phyloP scores from a whole-genome alignment of 1,140 invertebrate species.

The Atopsyche davidsoni region DNA sequence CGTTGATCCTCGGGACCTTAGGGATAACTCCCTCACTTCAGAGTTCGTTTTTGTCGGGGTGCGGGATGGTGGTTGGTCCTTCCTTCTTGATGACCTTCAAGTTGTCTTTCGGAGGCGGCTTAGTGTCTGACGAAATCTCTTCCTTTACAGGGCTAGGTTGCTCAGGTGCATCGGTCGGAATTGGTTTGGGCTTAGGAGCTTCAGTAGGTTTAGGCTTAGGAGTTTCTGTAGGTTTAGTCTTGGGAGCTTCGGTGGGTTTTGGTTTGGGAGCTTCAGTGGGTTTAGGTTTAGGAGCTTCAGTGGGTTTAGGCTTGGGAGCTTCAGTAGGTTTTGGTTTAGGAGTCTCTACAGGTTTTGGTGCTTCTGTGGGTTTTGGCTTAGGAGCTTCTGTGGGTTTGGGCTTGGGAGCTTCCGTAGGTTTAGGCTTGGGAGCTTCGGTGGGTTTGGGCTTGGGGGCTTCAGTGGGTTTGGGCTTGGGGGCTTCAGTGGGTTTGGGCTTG shows the following conservation, averaged over 20 bases:
- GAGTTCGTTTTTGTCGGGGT: constrained; percentile 30
- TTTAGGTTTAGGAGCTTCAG: constrained; percentile 25
- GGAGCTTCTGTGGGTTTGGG: constrained; percentile 27
- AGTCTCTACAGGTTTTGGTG: constrained; percentile 9
- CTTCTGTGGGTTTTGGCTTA: constrained; percentile 20
- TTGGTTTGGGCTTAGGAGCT: constrained; percentile 23
- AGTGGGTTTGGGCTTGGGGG: constrained; percentile 28
- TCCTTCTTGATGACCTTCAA: constrained; percentile 54
- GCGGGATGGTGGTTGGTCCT: constrained; percentile 45
- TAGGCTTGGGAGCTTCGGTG: constrained; percentile 28
- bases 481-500: constrained; percentile 15
- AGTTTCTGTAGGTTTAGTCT: constrained; percentile 17
- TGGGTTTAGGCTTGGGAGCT: constrained; percentile 18
- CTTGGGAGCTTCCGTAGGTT: constrained; percentile 24
- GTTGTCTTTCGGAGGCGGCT: constrained; percentile 47
- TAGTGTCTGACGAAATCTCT: constrained; percentile 48
- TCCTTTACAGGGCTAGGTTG: constrained; percentile 43
- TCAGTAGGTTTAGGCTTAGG: constrained; percentile 28
- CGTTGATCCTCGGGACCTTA: too few species aligned
- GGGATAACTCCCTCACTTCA: too few species aligned
- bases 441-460: constrained; percentile 27
- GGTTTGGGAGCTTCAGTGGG: constrained; percentile 24
- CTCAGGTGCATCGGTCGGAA: constrained; percentile 8
- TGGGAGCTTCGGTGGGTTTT: constrained; percentile 25
- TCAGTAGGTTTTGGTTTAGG: constrained; percentile 28